Percentiles rank a stretch among this genome's conserved stretches.
These are phyloP conservation scores for Myioborus miniatus DNA, from an alignment of 2,797 vertebrate genomes.

Conservation along the genomic window DNA sequence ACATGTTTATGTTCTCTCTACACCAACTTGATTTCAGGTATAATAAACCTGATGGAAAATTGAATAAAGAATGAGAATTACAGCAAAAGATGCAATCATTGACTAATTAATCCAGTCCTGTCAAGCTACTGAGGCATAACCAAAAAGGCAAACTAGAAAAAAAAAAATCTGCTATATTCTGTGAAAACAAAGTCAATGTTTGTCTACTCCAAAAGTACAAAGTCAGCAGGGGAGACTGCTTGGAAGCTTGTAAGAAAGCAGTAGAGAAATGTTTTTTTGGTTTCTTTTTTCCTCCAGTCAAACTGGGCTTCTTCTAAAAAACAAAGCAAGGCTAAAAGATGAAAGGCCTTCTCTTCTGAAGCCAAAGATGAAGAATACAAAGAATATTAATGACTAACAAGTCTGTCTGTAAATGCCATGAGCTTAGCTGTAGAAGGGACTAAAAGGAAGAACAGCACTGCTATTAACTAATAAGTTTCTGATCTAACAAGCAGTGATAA, in stretches of 20 bases:
- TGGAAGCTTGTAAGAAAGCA: constrained; percentile 35
- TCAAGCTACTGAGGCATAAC: neutral
- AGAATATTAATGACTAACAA: constrained; percentile 65
- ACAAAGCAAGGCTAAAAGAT: constrained; percentile 55
- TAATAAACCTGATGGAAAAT: neutral
- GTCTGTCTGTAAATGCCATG: constrained; percentile 14
- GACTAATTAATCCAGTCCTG: constrained; percentile 26
- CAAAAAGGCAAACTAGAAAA: constrained; percentile 1
- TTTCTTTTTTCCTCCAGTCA: constrained; percentile 51
- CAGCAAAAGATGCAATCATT: neutral
- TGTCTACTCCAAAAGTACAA: constrained; percentile 58
- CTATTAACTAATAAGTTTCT: constrained; percentile 53
- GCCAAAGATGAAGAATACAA: constrained; percentile 61
- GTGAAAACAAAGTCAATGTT: constrained; percentile 61
- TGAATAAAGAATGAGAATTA: neutral
- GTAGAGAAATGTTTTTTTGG: neutral
- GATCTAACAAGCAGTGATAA: neutral
- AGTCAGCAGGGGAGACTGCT: constrained; percentile 52
- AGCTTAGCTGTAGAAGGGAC: neutral
- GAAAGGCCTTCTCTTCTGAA: constrained; percentile 55
- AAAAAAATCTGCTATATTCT: neutral
- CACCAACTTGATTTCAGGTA: neutral
- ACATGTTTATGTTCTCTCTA: neutral
- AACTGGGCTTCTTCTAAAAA: constrained; percentile 58
- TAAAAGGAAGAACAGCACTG: neutral